Base-by-base conservation (phyloP, 2,888 invertebrate genomes). In the Morinoia aosen region DNA sequence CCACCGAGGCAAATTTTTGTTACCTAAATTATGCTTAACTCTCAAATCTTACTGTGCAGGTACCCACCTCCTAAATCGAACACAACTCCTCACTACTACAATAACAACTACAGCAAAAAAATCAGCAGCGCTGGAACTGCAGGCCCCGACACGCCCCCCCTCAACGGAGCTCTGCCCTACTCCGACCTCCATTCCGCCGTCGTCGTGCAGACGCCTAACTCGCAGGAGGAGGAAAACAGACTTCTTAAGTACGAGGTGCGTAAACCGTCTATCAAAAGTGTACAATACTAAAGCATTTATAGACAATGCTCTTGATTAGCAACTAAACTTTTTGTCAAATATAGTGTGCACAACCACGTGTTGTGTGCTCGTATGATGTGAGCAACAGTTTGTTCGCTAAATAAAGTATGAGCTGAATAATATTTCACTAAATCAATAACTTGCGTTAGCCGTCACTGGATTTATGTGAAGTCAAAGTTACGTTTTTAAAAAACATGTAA, bases 241-340 rank as follows among this genome's bases (percentile, higher is more conserved):
- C 99, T 99, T 97, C 98, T 98, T 97, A 99, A 99, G 97, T 99
- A 99, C 97, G 99, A 99, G 98, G 99, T 99, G 97, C 98, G 98
- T 96, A 95, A 76, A 19, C 56, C 56, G 33, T 76, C 2, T 0
- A 76, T 76, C 33, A 56, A 76, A 76, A 33, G 25, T 76, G 25
- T 5, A 4, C 48, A 48, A 48, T 48, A 48, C 19, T 8, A 76
- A 76, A 33, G 25, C 76, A 7, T 76, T 76, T 25, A 33, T 48
- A 48, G 48, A 48, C 48, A 5, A 48, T 76, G 19, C 33, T 0
- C 76, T 33, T 19, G 76, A 76, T 7, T 33, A 33, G 10, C 76
- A 10, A 33, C 76, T 76, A 7, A 48, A 5, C 2, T 48, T 48
- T 33, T 76, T 76, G 76, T 8, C 2, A 33, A 76, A 76, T 8